These are phyloP conservation scores for Aphaenogaster rudis DNA, from an alignment of 1,140 invertebrate genomes.

Conservation along the genomic window DNA sequence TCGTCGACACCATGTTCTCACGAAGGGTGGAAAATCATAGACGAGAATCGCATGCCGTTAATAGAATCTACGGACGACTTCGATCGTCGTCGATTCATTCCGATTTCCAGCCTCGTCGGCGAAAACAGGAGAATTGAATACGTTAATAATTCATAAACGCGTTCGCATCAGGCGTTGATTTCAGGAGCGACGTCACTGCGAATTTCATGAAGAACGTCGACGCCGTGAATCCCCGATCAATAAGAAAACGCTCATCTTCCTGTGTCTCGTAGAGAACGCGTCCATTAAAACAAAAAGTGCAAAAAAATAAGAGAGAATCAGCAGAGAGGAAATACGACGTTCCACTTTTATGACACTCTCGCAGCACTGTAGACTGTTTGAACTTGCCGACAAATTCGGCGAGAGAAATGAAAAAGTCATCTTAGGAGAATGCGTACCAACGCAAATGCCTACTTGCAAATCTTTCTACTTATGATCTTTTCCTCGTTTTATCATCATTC, in stretches of 20 bases:
- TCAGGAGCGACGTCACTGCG: conserved; percentile 13
- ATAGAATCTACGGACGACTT: conserved; percentile 21
- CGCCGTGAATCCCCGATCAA: conserved; percentile 26
- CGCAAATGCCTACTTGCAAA: conserved; percentile 20
- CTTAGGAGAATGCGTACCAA: conserved; percentile 20
- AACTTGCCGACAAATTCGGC: conserved; percentile 55
- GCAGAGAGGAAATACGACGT: conserved; percentile 18
- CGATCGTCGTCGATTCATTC: conserved; percentile 36
- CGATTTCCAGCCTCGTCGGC: conserved; percentile 16
- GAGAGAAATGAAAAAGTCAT: conserved; percentile 35
- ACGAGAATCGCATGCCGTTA: conserved; percentile 25
- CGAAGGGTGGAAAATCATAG: conserved; percentile 31
- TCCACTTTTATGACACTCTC: conserved; percentile 43
- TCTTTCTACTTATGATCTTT: neutral
- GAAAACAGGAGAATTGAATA: conserved; percentile 44
- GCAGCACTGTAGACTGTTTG: conserved; percentile 30
- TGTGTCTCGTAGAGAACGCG: neutral
- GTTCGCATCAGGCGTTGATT: conserved; percentile 29
- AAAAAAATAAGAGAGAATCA: neutral
- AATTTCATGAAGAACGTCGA: conserved; percentile 32
- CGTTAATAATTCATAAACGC: conserved; percentile 61
- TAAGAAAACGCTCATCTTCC: neutral
- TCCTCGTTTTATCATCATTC: neutral
- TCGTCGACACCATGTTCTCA: conserved; percentile 25
- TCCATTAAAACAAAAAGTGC: conserved; percentile 5